Evolutionary conservation across 1,140 invertebrate genomes (phyloP), one percentile per base, ranked within the genome.

Genomic region (Bombus superbus): DNA sequence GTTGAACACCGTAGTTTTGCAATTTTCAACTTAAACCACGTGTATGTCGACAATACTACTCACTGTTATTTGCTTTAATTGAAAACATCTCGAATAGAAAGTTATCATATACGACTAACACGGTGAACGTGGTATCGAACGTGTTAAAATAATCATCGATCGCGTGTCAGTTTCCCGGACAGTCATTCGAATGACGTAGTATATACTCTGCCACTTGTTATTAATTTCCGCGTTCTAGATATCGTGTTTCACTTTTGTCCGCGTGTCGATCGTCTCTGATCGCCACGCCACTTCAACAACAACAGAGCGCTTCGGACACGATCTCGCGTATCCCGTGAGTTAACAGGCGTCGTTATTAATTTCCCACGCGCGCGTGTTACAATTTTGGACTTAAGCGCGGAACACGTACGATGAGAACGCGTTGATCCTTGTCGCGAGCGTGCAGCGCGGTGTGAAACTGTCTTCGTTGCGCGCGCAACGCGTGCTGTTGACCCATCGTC

Each of bases 401-500:
- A 11, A 18, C 10, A 18, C 15, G 40, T 25, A 57, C 38, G n/a
- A 72, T 62, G 57, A 74, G 18, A 84, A 15, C 53, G 13, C 1
- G 6, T 40, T 57, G 47, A 10, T 85, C 66, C 42, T 80, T 47
- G 76, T 80, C 28, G 42, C 40, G 10, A 15, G 15, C 53, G 32
- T 57, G 25, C 3, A 10, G 4, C 1, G 1, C 66, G 25, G 71
- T 57, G 68, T 69, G 77, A 74, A 64, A 77, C 64, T 78, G 47
- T 87, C 89, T 87, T 83, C 76, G 66, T 87, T 83, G 89, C 81
- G 88, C 86, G 69, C 82, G 83, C 88, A 81, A 57, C 88, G 89
- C 88, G 79, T 88, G 89, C 86, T 87, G 87, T 89, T 87, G 87
- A 85, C 79, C 85, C 78, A 83, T 91, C 85, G 90, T 90, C 90